These are phyloP conservation scores for Dryadula phaetusa DNA, from an alignment of 2,888 invertebrate genomes.

Conservation along the genomic window DNA sequence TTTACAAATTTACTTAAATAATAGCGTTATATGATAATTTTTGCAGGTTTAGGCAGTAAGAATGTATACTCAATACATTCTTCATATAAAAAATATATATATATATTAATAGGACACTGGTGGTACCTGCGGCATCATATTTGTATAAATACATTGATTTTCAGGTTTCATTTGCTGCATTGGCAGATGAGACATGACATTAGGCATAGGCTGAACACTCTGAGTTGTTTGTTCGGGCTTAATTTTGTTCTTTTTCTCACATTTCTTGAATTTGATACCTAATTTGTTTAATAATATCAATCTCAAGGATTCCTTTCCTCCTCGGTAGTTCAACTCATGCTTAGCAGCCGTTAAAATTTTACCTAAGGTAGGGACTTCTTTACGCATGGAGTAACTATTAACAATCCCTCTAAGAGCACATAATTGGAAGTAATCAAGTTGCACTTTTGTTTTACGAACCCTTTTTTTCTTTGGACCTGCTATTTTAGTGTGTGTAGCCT, in stretches of 20 bases:
- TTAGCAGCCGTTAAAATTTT: slow-evolving; percentile 75
- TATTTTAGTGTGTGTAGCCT: slow-evolving; percentile 77
- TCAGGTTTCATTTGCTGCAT: slow-evolving; percentile 63
- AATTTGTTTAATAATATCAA: slow-evolving; percentile 76
- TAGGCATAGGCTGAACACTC: slow-evolving; percentile 51
- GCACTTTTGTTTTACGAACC: slow-evolving; percentile 75
- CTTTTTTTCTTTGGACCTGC: slow-evolving; percentile 76
- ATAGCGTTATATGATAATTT: slow-evolving; percentile 19
- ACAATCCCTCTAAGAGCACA: slow-evolving; percentile 75
- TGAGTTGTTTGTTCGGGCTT: slow-evolving; percentile 61
- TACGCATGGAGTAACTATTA: slow-evolving; percentile 70
- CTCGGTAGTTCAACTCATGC: slow-evolving; percentile 73
- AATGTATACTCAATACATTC: neutral
- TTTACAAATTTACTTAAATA: slow-evolving; percentile 16
- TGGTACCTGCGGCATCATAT: slow-evolving; percentile 75
- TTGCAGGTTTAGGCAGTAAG: slow-evolving; percentile 24
- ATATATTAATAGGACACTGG: slow-evolving; percentile 67
- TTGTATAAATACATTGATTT: slow-evolving; percentile 71
- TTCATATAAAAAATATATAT: slow-evolving; percentile 5
- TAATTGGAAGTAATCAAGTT: slow-evolving; percentile 75
- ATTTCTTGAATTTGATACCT: slow-evolving; percentile 79
- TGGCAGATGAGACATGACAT: slow-evolving; percentile 53
- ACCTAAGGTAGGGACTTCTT: slow-evolving; percentile 76
- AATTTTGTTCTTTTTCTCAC: slow-evolving; percentile 77
- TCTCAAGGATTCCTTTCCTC: slow-evolving; percentile 74